Conservation (phyloP, 2,113 vertebrate species). For the Hemiscyllium ocellatum region DNA sequence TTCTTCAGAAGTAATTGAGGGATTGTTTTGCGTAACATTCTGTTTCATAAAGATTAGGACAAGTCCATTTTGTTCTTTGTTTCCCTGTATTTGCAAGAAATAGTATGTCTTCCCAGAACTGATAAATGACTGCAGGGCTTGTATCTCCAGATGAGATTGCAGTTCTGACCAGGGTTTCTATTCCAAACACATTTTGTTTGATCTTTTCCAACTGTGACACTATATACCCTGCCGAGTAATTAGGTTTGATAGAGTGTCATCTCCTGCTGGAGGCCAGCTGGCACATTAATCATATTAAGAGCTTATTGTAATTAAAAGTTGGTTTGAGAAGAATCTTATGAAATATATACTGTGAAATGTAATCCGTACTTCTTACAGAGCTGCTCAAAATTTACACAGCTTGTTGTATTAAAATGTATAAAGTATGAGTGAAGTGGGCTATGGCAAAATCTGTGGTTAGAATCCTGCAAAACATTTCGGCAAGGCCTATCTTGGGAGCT, state of each 20-base stretch:
- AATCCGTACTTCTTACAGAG: background rate
- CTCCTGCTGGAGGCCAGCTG: background rate
- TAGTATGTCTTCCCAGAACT: background rate
- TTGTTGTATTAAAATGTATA: background rate
- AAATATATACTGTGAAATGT: background rate
- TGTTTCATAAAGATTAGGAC: slow-evolving; percentile 1
- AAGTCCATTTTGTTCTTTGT: background rate
- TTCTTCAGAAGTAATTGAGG: background rate
- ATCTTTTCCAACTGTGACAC: slow-evolving; percentile 18
- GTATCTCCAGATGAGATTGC: background rate
- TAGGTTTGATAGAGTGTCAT: background rate
- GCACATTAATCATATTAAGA: slow-evolving; percentile 19
- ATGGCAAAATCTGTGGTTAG: too few relatives aligned
- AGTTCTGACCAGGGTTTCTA: background rate
- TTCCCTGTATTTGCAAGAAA: background rate
- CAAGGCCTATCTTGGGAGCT: too few relatives aligned
- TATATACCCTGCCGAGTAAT: background rate
- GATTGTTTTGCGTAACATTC: background rate
- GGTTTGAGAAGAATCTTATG: background rate
- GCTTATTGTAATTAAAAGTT: slow-evolving; percentile 1
- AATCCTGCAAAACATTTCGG: too few relatives aligned
- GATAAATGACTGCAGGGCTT: background rate
- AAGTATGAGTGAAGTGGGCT: too few relatives aligned
- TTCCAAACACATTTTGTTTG: background rate
- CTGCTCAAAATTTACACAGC: background rate